Base-by-base conservation (phyloP, 2,113 vertebrate species). In the Cyanistes caeruleus region DNA sequence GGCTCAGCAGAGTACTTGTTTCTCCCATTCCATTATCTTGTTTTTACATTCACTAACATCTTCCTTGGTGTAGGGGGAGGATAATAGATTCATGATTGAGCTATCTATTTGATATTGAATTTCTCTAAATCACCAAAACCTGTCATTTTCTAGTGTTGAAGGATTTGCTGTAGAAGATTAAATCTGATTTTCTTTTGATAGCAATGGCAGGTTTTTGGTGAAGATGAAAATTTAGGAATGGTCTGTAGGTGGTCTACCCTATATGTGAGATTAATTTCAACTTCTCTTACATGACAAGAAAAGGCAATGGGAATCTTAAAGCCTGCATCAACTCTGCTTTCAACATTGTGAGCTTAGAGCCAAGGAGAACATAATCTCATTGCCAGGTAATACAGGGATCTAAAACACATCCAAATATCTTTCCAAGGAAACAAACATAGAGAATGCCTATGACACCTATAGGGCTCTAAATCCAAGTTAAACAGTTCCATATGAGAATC, bases 11-110 rank as follows among this genome's bases (percentile, higher is more conserved):
- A 90, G 15, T 49, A 83, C 85, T 93, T 96, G 88, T 94, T 97
- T 96, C 90, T 96, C 83, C 83, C 41, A 27, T 88, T 63, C 72
- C 87, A 23, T 95, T 86, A 92, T 74, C 64, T 88, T 94, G 87
- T 81, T 97, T 96, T 95, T 70, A 92, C 44, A 92, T 80, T 92
- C 72, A 70, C 39, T 72, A 75, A 55, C 64, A 68, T 77, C 72
- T 92, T 92, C 55, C 44, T 81, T 78, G 68, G 72, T 28, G 23
- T 64, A 81, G 60, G 52, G 31, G 93, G 56, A 94, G 48, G 72
- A 87, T 93, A 88, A 86, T n/a, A 84, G 79, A 88, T 88, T 93
- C 52, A 52, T 90, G n/a, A 95, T 96, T 86, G 79, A 93, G 37
- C 41, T 92, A 83, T 77, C 41, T 92, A 79, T 68, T 87, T 88